These are phyloP conservation scores for Siniperca undulata DNA, from an alignment of 2,797 vertebrate species.

Conservation along the genomic window DNA sequence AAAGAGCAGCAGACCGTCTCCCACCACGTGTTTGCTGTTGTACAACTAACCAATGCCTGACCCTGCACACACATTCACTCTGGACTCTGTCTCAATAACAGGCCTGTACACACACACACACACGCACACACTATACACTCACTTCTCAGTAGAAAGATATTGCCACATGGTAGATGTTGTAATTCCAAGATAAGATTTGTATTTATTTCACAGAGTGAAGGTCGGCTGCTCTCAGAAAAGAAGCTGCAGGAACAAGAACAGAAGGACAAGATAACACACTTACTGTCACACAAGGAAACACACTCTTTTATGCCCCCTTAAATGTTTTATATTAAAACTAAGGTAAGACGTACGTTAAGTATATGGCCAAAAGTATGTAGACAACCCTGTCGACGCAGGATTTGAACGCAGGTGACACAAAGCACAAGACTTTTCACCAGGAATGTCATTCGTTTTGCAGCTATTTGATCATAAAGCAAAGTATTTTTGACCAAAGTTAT, in stretches of 20 bases:
- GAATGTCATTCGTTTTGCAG: too few species aligned
- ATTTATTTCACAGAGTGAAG: conserved; percentile 28
- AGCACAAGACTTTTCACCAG: too few species aligned
- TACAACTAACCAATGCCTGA: conserved; percentile 27
- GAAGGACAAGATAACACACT: too few species aligned
- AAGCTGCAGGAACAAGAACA: neutral
- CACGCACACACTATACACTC: conserved; percentile 7
- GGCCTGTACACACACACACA: neutral
- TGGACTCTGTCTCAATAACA: conserved; percentile 57
- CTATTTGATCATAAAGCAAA: too few species aligned
- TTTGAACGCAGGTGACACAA: too few species aligned
- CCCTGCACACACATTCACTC: conserved; percentile 4
- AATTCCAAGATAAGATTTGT: conserved; percentile 48
- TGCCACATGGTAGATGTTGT: conserved; percentile 37
- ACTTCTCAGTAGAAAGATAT: conserved; percentile 5
- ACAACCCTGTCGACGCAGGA: neutral
- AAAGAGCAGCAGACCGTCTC: conserved; percentile 7
- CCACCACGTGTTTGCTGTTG: conserved; percentile 24
- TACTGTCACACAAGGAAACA: neutral
- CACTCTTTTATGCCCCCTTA: neutral
- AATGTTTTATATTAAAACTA: neutral
- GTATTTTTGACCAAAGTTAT: too few species aligned
- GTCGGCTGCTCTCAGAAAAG: neutral
- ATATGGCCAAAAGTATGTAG: neutral
- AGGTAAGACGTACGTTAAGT: neutral